Conservation (phyloP, 1,140 invertebrate species). For the Mamestra configurata region DNA sequence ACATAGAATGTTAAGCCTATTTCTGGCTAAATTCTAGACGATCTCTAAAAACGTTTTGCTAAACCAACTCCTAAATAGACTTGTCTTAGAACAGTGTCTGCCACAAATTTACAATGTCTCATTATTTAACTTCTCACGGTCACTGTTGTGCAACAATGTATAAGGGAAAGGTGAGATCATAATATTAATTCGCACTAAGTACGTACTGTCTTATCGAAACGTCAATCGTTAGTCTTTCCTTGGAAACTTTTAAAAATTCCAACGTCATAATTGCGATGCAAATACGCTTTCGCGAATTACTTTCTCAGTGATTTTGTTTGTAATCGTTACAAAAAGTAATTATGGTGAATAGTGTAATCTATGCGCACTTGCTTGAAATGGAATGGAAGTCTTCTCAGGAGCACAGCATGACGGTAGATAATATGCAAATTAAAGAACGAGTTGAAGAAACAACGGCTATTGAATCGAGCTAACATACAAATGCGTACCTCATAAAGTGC, state of each 20-base stretch:
- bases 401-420: slow-evolving; percentile 1
- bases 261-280: slow-evolving; percentile 36
- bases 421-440: background rate
- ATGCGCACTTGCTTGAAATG: background rate
- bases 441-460: background rate
- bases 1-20: too few species aligned
- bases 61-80: background rate
- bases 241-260: slow-evolving; percentile 29
- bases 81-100: background rate
- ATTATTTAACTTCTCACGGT: slow-evolving; percentile 42
- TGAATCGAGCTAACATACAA: background rate
- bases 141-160: slow-evolving; percentile 34
- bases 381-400: background rate
- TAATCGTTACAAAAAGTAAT: slow-evolving; percentile 34
- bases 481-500: background rate
- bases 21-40: too few species aligned
- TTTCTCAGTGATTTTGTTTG: slow-evolving; percentile 39
- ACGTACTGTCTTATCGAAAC: slow-evolving; percentile 32
- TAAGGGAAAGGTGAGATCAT: slow-evolving; percentile 50
- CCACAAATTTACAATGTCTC: slow-evolving; percentile 31
- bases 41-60: background rate
- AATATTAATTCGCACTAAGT: slow-evolving; percentile 37
- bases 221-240: slow-evolving; percentile 33
- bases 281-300: slow-evolving; percentile 36
- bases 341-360: background rate